These are phyloP conservation scores for Panurus biarmicus DNA, from an alignment of 2,113 vertebrate genomes.

Conservation along the genomic window DNA sequence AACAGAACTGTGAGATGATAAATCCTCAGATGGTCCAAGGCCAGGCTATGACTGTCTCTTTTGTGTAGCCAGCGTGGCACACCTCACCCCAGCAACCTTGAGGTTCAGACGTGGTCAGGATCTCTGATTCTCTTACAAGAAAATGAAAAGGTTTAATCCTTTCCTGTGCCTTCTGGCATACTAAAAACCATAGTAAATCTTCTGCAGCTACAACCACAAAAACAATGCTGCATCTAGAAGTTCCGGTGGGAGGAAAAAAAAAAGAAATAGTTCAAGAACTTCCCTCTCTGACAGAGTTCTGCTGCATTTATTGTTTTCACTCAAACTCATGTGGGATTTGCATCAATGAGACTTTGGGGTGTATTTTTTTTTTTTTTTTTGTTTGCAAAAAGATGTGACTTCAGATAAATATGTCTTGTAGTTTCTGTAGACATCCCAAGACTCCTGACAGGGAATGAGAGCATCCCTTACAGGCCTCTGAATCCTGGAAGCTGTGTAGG, in stretches of 20 bases:
- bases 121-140: not conserved
- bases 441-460: not conserved
- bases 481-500: not conserved
- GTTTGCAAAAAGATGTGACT: not conserved
- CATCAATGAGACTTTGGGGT: not conserved
- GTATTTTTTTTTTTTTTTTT: not conserved
- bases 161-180: not conserved
- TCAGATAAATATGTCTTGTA: not conserved
- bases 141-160: not conserved
- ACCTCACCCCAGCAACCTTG: not conserved
- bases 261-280: not conserved
- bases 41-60: not conserved
- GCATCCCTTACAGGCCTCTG: not conserved
- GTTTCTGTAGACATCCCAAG: not conserved
- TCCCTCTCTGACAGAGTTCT: not conserved
- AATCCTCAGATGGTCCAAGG: not conserved
- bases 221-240: not conserved
- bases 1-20: not conserved
- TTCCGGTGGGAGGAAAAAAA: not conserved
- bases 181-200: not conserved
- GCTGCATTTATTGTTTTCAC: not conserved
- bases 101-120: not conserved
- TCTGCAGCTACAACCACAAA: conserved; percentile 1
- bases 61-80: not conserved
- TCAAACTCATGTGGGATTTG: not conserved